Conservation (phyloP, 1,140 invertebrate species). For the Microplitis demolitor region DNA sequence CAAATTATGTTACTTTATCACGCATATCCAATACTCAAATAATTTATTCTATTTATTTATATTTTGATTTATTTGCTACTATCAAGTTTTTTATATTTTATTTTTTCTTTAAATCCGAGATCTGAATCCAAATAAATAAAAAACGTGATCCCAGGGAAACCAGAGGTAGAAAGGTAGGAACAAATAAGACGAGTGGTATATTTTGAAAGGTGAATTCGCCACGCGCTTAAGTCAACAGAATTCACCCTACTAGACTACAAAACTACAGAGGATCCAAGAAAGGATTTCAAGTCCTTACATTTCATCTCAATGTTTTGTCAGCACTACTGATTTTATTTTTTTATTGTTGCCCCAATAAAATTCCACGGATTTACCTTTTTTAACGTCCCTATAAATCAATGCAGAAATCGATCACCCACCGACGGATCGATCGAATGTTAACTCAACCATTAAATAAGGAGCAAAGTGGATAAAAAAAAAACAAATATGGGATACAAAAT, state of each 20-base stretch:
- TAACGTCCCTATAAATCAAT: no score
- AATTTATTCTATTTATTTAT: background rate
- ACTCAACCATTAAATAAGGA: no score
- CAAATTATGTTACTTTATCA: slow-evolving; percentile 39
- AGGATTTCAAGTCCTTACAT: slow-evolving; percentile 28
- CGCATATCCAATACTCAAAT: slow-evolving; percentile 20
- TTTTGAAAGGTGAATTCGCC: slow-evolving; percentile 55
- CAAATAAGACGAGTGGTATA: slow-evolving; percentile 7
- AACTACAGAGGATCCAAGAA: slow-evolving; percentile 13
- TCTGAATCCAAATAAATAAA: background rate
- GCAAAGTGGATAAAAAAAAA: no score
- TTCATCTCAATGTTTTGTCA: slow-evolving; percentile 22
- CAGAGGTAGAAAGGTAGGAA: background rate
- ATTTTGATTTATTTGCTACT: background rate
- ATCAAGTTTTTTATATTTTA: background rate
- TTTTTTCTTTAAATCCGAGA: background rate
- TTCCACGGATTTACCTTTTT: no score
- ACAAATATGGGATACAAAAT: no score
- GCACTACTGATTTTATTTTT: background rate
- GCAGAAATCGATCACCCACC: no score
- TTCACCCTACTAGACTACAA: slow-evolving; percentile 16
- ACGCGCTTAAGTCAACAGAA: slow-evolving; percentile 59
- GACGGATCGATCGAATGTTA: no score
- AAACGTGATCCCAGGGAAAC: no score
- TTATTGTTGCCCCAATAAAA: background rate